Conservation (phyloP, 1,140 invertebrate species). For the Drosophila pallidifrons region DNA sequence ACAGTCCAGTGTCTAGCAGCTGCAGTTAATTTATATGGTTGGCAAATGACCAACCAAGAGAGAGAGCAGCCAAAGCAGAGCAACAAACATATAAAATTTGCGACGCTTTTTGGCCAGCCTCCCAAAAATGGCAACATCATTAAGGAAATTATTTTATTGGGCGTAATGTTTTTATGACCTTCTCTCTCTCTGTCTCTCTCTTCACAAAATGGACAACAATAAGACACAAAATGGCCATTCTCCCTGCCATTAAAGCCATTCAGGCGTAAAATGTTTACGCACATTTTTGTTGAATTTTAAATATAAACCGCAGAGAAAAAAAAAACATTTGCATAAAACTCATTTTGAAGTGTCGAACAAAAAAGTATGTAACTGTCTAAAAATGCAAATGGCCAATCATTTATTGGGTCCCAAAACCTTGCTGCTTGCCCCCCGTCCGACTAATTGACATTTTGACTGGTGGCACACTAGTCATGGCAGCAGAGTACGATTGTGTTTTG, state of each 20-base stretch:
- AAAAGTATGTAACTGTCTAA: conserved; percentile 32
- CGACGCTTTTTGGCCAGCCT: conserved; percentile 35
- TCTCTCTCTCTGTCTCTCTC: too few relatives aligned
- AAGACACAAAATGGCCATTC: conserved; percentile 28
- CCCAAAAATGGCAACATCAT: conserved; percentile 45
- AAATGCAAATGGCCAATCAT: conserved; percentile 63
- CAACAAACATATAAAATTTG: conserved; percentile 8
- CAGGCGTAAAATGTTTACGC: conserved; percentile 45
- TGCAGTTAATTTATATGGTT: conserved; percentile 53
- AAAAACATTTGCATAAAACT: conserved; percentile 68
- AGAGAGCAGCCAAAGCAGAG: conserved; percentile 29
- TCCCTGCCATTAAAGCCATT: conserved; percentile 31
- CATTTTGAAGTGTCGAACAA: conserved; percentile 44
- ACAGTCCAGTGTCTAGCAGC: conserved; percentile 13
- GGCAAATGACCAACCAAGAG: conserved; percentile 56
- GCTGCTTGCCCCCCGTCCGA: neutral
- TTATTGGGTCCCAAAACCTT: conserved; percentile 1
- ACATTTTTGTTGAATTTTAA: conserved; percentile 65
- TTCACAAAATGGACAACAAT: conserved; percentile 39
- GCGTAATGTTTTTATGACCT: conserved; percentile 77
- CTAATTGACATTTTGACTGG: conserved; percentile 76
- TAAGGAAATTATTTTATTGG: conserved; percentile 78
- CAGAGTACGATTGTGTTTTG: conserved; percentile 2
- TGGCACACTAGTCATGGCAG: conserved; percentile 43
- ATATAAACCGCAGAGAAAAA: conserved; percentile 22